Base-by-base conservation (phyloP, 1,140 invertebrate genomes). In the Macrobrachium nipponense region DNA sequence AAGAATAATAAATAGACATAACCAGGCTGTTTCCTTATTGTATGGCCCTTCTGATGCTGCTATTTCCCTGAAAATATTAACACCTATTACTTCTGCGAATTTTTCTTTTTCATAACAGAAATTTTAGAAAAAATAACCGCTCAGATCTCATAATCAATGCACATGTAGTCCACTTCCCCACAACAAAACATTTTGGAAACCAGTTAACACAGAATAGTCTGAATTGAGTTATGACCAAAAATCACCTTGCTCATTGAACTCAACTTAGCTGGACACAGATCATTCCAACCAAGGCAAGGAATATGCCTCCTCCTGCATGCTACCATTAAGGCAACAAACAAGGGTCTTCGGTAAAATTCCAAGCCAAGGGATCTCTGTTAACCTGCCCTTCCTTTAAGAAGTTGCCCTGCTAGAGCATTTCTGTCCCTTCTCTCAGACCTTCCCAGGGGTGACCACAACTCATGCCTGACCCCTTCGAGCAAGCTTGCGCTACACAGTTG, bases 361-460 rank as follows among this genome's bases (percentile, higher is more conserved):
- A 23, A 70, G 17, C 68, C 8, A 70, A 23, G 17, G 68, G 20
- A 17, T 70, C 23, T 70, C 68, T 70, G 20, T 23, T 70, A 43
- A 27, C 27, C 68, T 70, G 68, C 68, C 68, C 68, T 43, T 70
- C 68, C 20, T 70, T 20, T 70, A 8, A 70, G 20, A 70, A 43
- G 68, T 23, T 70, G 68, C 23, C 68, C 68, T 70, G 20, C 68
- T 70, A 70, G 68, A 70, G 23, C 68, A 27, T 70, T 15, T 10
- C 20, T 23, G 68, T 70, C 68, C 68, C 68, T 70, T 70, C 68
- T 70, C 68, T 70, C 68, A 70, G 68, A 70, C 68, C 68, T 70
- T 70, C 68, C 68, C 68, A 70, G 68, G 68, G 68, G 68, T 23
- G 68, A 43, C 23, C 18, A 27, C 20, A 70, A 66, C 14, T n/a